Conservation (phyloP, 2,113 vertebrate species). For the Lycaon pictus region DNA sequence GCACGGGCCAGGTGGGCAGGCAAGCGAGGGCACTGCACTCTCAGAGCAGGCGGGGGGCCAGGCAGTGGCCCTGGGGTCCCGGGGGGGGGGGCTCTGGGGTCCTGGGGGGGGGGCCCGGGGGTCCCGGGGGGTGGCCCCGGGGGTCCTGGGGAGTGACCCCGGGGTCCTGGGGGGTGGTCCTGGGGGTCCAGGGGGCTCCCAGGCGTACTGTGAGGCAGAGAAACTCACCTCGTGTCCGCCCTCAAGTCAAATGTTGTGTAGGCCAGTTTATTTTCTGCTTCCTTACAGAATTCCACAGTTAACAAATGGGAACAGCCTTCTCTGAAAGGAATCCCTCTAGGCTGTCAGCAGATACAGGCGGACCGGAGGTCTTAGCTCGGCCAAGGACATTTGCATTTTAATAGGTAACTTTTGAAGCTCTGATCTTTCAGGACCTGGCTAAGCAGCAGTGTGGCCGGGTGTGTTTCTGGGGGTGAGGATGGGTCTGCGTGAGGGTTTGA, state of each 20-base stretch:
- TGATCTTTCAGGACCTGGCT: slow-evolving; percentile 33
- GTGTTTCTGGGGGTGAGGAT: not conserved
- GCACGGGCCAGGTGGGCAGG: no score
- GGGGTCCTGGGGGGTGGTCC: no score
- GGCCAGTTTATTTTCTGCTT: slow-evolving; percentile 58
- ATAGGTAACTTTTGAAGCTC: slow-evolving; percentile 43
- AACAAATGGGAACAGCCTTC: slow-evolving; percentile 44
- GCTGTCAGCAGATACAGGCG: slow-evolving; percentile 57
- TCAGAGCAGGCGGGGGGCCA: no score
- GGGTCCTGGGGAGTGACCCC: no score
- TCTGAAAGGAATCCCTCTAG: slow-evolving; percentile 58
- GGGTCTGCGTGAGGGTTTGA: not conserved
- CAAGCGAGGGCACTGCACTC: no score
- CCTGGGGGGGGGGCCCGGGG: no score
- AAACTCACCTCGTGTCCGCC: not conserved
- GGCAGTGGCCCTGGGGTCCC: no score
- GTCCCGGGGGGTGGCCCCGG: no score
- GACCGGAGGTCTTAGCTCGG: slow-evolving; percentile 35
- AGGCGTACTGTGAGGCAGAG: not conserved
- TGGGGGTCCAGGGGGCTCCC: not conserved
- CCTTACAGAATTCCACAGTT: slow-evolving; percentile 60
- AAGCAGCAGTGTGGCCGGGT: not conserved
- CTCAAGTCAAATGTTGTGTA: not conserved
- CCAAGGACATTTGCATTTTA: slow-evolving; percentile 70
- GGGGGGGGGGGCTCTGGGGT: no score